A percentile compares a stretch with the other conserved stretches of the same genome.
These are phyloP conservation scores for Antheraea pernyi DNA, from an alignment of 1,140 invertebrate species.

Conservation along the genomic window DNA sequence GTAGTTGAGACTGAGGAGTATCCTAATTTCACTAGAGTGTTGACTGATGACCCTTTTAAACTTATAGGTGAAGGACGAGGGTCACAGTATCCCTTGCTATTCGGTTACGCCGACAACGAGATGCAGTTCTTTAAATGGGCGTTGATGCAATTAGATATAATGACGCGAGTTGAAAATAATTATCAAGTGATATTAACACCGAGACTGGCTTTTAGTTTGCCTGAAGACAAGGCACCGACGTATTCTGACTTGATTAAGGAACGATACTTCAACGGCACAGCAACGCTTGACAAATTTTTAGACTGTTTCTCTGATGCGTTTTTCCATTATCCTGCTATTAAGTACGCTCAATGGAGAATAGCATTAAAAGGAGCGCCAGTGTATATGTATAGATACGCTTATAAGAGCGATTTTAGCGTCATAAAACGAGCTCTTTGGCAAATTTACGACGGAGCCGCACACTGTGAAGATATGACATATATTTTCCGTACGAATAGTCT, in stretches of 20 bases:
- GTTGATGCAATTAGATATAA: constrained; percentile 43
- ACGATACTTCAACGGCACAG: constrained; percentile 13
- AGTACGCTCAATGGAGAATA: constrained; percentile 11
- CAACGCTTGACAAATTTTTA: constrained; percentile 11
- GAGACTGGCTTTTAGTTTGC: constrained; percentile 6
- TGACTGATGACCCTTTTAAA: constrained; percentile 48
- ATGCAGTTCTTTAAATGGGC: constrained; percentile 44
- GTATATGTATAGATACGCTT: constrained; percentile 4
- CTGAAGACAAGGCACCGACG: neutral
- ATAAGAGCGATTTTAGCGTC: neutral
- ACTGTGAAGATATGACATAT: constrained; percentile 15
- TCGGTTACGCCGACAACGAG: constrained; percentile 50
- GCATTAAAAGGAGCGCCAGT: neutral
- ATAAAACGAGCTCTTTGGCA: constrained; percentile 8
- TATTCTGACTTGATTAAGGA: constrained; percentile 9
- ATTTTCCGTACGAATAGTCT: constrained; percentile 27
- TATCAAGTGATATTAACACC: neutral
- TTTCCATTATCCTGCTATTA: constrained; percentile 22
- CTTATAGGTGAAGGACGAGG: constrained; percentile 41
- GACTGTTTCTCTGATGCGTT: constrained; percentile 13
- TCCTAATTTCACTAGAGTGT: constrained; percentile 41
- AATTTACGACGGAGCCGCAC: neutral
- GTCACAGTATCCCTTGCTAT: constrained; percentile 44
- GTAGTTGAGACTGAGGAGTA: constrained; percentile 43
- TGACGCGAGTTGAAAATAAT: constrained; percentile 35